A percentile compares a stretch with the other conserved stretches of the same genome.
Evolutionary conservation across 2,797 vertebrate species (phyloP).

Genomic region (Bradypus variegatus): DNA sequence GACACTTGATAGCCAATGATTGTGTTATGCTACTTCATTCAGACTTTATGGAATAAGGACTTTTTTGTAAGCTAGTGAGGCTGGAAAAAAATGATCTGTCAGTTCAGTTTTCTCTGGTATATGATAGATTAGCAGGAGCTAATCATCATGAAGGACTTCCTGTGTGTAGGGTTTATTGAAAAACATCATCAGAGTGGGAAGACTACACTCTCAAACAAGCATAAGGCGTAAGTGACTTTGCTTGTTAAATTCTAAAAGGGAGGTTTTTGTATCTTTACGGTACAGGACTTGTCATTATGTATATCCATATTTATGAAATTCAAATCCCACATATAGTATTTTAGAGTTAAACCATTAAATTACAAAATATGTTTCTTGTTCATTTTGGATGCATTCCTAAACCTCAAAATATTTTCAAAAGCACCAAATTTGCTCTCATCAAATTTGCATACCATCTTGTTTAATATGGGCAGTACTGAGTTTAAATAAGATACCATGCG

Average conservation of each 20-base stretch:
- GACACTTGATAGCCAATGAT: not conserved
- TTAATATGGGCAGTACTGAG: constrained; percentile 45
- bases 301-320: constrained; percentile 38
- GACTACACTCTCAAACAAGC: constrained; percentile 36
- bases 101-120: constrained; percentile 10
- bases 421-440: constrained; percentile 18
- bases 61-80: constrained; percentile 63
- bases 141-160: constrained; percentile 1
- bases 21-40: not conserved
- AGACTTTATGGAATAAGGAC: not conserved
- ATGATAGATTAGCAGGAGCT: constrained; percentile 31
- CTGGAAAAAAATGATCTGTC: constrained; percentile 45
- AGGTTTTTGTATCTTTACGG: constrained; percentile 32
- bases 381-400: constrained; percentile 26
- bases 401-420: constrained; percentile 23
- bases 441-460: not conserved
- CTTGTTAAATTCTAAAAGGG: not conserved
- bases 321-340: constrained; percentile 20
- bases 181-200: constrained; percentile 14
- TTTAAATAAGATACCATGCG: constrained; percentile 59
- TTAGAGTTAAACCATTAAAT: constrained; percentile 17
- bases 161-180: constrained; percentile 16
- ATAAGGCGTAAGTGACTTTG: not conserved
- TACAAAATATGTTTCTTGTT: constrained; percentile 14
- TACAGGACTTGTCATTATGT: not conserved